Evolutionary conservation across 2,113 vertebrate species (phyloP), one percentile per base, ranked within the genome.

Genomic region (Choloepus hoffmanni): DNA sequence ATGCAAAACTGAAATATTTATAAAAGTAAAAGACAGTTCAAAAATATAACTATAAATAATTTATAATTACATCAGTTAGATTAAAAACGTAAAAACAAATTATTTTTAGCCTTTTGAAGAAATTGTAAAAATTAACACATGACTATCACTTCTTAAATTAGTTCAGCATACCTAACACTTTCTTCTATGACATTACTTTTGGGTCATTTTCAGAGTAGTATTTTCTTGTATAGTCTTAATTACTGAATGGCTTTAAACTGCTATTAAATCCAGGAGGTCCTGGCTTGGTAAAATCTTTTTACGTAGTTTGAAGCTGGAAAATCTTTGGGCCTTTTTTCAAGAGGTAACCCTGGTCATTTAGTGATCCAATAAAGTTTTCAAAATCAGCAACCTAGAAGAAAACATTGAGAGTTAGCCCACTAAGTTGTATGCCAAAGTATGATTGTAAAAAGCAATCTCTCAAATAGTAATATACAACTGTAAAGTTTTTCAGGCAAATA

Each of bases 341-440:
- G 85, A 99, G 99, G 85, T 99, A 99, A 48, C 99, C 99, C 90
- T 99, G 99, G 94, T 99, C 99, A 94, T 99, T 99, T 50, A 99
- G 98, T 68, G 99, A 99, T 92, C 99, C 98, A 96, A 99, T 98
- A 89, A 99, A 99, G 90, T 99, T 99, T 98, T 99, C 99, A 91
- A 99, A 99, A 96, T 99, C 99, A 76, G 98, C 70, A 48, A 99
- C 99, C 99, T 99, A 95, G 24, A 95, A 95, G 76, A 89, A 96
- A 14, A 97, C 43, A 93, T 68, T 13, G 30, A 96, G 13, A 53
- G 30, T 94, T 65, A 96, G 88, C 7, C 21, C 10, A 67, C 15
- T 91, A 85, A 81, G n/a, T 50, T 89, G 68, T 40, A 50, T 53
- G 33, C 43, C 87, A 96, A 82, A 90, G 58, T 74, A 70, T 14